A percentile compares a stretch with the other conserved stretches of the same genome.
Evolutionary conservation across 2,113 vertebrate genomes (phyloP).

Genomic region (Psettodes erumei): DNA sequence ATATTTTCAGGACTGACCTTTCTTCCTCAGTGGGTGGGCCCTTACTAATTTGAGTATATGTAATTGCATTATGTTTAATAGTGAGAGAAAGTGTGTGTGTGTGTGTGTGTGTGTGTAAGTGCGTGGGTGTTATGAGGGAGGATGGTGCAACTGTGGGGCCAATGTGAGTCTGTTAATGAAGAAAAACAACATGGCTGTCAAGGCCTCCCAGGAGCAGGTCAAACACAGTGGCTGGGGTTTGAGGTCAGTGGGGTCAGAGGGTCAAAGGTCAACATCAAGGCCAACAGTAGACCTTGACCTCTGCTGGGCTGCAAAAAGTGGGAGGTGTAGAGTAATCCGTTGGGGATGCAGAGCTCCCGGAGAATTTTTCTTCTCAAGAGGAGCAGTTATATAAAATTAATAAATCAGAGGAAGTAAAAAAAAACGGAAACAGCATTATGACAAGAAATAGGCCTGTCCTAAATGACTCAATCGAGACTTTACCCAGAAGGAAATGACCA

Average conservation of each 20-base stretch:
- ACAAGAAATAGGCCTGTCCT: neutral
- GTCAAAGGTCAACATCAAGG: slow-evolving; percentile 55
- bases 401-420: neutral
- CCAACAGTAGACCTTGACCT: slow-evolving; percentile 51
- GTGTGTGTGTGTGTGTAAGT: slow-evolving; percentile 20
- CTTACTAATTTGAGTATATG: slow-evolving; percentile 52
- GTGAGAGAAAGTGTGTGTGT: slow-evolving; percentile 22
- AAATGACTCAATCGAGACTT: neutral
- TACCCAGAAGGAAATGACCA: neutral
- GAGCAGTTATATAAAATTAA: slow-evolving; percentile 16
- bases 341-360: neutral
- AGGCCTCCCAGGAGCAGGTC: slow-evolving; percentile 75
- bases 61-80: slow-evolving; percentile 49
- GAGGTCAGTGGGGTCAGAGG: slow-evolving; percentile 36
- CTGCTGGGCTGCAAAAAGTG: slow-evolving; percentile 1
- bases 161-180: slow-evolving; percentile 78
- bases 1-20: slow-evolving; percentile 55
- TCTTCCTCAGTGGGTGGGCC: slow-evolving; percentile 80
- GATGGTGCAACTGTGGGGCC: slow-evolving; percentile 59
- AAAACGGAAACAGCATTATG: neutral
- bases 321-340: slow-evolving; percentile 2
- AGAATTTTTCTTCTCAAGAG: slow-evolving; percentile 10
- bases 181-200: slow-evolving; percentile 73
- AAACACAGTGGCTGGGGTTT: slow-evolving; percentile 24
- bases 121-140: slow-evolving; percentile 33